Conservation (phyloP, 2,113 vertebrate species). For the Alligator mississippiensis region DNA sequence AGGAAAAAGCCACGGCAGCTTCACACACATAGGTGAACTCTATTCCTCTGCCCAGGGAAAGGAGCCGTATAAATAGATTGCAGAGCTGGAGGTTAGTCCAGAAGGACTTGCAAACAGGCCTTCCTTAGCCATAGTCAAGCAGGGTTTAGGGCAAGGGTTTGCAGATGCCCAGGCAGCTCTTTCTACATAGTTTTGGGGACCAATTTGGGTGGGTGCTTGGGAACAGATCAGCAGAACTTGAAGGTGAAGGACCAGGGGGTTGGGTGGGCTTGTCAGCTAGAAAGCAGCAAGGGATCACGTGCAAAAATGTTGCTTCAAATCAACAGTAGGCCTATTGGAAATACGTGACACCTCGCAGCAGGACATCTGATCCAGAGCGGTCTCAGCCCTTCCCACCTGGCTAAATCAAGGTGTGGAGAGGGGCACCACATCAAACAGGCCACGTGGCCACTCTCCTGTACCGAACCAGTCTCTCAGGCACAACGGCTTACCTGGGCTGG, state of each 20-base stretch:
- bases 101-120: neutral
- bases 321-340: neutral
- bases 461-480: neutral
- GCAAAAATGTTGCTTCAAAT: neutral
- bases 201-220: neutral
- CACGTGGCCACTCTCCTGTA: neutral
- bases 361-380: neutral
- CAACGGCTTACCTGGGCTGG: neutral
- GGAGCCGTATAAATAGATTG: neutral
- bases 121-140: neutral
- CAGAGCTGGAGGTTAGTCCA: neutral
- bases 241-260: too few relatives aligned
- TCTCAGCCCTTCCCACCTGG: neutral
- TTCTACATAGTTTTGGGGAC: neutral
- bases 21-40: neutral
- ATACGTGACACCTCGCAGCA: neutral
- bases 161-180: neutral
- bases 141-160: neutral
- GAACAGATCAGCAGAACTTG: neutral
- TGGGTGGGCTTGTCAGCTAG: neutral
- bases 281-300: neutral
- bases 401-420: neutral
- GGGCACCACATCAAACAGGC: neutral
- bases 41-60: neutral
- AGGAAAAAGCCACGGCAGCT: accelerated